phyloP scores from a whole-genome alignment of 2,113 vertebrate species.

The Paracyprichromis sp. region DNA sequence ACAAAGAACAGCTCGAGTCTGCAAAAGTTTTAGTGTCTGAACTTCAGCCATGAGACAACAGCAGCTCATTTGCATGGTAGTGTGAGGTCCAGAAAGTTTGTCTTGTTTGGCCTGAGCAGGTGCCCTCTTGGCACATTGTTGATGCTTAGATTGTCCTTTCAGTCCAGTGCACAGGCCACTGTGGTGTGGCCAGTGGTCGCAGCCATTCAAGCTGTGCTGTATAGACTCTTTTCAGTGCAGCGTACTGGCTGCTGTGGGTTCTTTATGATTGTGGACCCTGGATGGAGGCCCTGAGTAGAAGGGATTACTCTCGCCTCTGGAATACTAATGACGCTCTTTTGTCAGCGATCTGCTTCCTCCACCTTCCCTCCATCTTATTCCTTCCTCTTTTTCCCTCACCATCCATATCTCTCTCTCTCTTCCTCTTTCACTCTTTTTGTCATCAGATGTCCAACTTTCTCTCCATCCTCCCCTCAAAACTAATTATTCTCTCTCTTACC shows the following conservation, averaged over 20 bases:
- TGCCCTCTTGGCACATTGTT: slow-evolving; percentile 20
- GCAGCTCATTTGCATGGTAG: background rate
- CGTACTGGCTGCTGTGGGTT: slow-evolving; percentile 3
- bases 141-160: slow-evolving; percentile 17
- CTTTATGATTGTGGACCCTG: slow-evolving; percentile 26
- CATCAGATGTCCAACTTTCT: slow-evolving; percentile 6
- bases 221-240: slow-evolving; percentile 31
- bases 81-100: background rate
- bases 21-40: background rate
- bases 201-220: slow-evolving; percentile 16
- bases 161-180: background rate
- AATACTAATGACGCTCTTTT: slow-evolving; percentile 67
- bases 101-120: slow-evolving; percentile 11
- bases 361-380: slow-evolving; percentile 2
- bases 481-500: slow-evolving; percentile 23
- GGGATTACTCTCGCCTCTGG: slow-evolving; percentile 45
- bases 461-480: slow-evolving; percentile 1
- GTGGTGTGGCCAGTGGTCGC: slow-evolving; percentile 5
- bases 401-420: background rate
- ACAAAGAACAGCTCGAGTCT: background rate
- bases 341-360: slow-evolving; percentile 36
- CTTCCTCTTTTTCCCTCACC: background rate
- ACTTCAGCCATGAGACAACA: background rate
- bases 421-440: slow-evolving; percentile 17
- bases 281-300: slow-evolving; percentile 20